phyloP scores from a whole-genome alignment of 2,797 vertebrate genomes.

The Amblyopsis hoosieri region DNA sequence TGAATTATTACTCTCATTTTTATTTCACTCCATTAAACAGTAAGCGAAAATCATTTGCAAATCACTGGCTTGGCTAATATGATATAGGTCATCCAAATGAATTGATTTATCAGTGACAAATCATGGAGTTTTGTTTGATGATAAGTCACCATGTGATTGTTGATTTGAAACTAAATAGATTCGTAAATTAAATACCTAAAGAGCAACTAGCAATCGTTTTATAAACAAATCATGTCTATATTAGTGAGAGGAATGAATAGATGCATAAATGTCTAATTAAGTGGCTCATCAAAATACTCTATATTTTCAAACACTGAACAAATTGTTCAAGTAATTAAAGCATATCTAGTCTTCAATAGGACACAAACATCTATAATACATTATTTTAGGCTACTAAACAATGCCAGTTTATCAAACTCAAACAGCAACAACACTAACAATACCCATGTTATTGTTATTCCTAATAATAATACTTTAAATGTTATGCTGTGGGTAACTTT shows the following conservation, averaged over 20 bases:
- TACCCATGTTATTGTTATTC: neutral
- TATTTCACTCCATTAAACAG: conserved; percentile 73
- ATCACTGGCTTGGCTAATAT: conserved; percentile 71
- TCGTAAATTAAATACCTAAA: conserved; percentile 70
- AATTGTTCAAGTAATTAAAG: conserved; percentile 57
- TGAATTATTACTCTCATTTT: conserved; percentile 69
- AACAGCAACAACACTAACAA: neutral
- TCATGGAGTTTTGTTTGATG: conserved; percentile 60
- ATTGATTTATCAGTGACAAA: conserved; percentile 67
- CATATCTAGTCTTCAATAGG: conserved; percentile 20
- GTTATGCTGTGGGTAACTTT: neutral
- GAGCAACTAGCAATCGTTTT: conserved; percentile 70
- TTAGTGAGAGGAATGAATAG: conserved; percentile 25
- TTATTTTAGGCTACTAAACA: neutral
- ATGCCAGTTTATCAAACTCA: neutral
- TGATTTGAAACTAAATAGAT: conserved; percentile 65
- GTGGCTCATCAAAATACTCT: conserved; percentile 21
- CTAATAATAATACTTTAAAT: neutral
- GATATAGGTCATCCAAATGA: conserved; percentile 63
- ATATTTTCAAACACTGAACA: conserved; percentile 28
- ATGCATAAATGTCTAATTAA: conserved; percentile 49
- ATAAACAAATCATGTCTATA: conserved; percentile 61
- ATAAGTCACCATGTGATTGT: conserved; percentile 53
- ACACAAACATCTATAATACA: neutral
- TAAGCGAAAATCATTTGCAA: conserved; percentile 70